Evolutionary conservation across 1,140 invertebrate genomes (phyloP), one percentile per base, ranked within the genome.

Genomic region (Scylla paramamosain): DNA sequence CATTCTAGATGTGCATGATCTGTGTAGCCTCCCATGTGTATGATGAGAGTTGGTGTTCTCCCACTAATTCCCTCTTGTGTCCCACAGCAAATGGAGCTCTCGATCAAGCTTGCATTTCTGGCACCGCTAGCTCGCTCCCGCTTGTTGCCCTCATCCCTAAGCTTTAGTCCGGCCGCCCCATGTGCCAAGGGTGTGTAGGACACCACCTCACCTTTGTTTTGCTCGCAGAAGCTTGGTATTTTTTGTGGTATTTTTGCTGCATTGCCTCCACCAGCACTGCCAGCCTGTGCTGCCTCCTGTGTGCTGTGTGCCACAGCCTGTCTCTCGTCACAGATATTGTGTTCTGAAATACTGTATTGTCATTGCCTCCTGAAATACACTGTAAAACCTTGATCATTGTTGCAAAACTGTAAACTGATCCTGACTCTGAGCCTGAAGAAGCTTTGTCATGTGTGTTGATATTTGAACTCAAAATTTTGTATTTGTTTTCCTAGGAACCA

Each of bases 31-130:
- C 67, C 67, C 25, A n/a, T 77, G 67, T n/a, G 0, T 77, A 77
- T 77, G 2, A 25, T 25, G 20, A 77, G 39, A 20, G 67, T 77
- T 20, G 16, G 67, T 77, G 67, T 77, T 77, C 25, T 7, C 25
- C 67, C 67, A 77, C 67, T 77, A 77, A 77, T 77, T 77, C 67
- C 67, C 67, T 77, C 67, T 77, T 77, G 67, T 77, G 67, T 77
- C 67, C 25, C 67, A 77, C 67, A 77, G 67, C 67, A 77, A 77
- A n/a, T 77, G 93, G 93, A 94, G 52, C 59, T 90, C 52, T 77
- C 45, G 86, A 32, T 28, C 59, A 59, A 94, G 93, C 87, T 94
- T 94, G 52, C 93, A 89, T 94, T 94, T 94, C 93, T 94, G 86
- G 93, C 87, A 90, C 52, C 31, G 45, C 52, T 94, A 89, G 86